Base-by-base conservation (phyloP, 2,113 vertebrate genomes). In the Hylia prasina region DNA sequence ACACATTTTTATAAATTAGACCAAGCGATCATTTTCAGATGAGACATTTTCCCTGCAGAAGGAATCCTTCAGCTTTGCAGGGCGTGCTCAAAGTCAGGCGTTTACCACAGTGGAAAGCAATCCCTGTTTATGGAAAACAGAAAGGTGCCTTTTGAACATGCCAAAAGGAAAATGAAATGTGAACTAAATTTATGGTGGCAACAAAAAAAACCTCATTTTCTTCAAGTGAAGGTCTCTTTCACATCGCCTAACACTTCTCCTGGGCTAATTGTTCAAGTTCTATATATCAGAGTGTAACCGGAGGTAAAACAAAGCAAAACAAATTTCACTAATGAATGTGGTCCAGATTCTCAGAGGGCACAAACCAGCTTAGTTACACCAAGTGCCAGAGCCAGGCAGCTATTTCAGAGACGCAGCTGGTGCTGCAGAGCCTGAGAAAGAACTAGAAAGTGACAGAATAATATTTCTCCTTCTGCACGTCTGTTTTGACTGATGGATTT, bases 1-100 rank as follows among this genome's bases (percentile, higher is more conserved):
- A 95, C 88, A 92, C 76, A 45, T 95, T 87, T 94, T 92, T 93
- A 96, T 90, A 92, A 96, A 96, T 96, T 71, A 94, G 82, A 73
- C 44, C 56, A 7, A 71, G 80, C 48, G 28, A 92, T 95, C 90
- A 53, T 58, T 96, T 96, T 75, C 82, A 89, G 80, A 93, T 56
- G 85, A 94, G 92, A 79, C 72, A 70, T 94, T 60, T 89, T 90
- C 88, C 71, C 94, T 89, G 90, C 76, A 94, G 92, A 94, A 95
- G 85, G 68, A 77, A 92, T 54, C 68, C 82, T 93, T 86, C 82
- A 66, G 79, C 88, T 78, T 81, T 61, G 80, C 93, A 71, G 86
- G 76, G 75, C 47, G 9, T 56, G 21, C 17, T 25, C 5, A 28
- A 71, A 94, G 50, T 63, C 88, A 88, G 90, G 31, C 51, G 21